Evolutionary conservation across 2,113 vertebrate species (phyloP).

Genomic region (Seriola rivoliana): DNA sequence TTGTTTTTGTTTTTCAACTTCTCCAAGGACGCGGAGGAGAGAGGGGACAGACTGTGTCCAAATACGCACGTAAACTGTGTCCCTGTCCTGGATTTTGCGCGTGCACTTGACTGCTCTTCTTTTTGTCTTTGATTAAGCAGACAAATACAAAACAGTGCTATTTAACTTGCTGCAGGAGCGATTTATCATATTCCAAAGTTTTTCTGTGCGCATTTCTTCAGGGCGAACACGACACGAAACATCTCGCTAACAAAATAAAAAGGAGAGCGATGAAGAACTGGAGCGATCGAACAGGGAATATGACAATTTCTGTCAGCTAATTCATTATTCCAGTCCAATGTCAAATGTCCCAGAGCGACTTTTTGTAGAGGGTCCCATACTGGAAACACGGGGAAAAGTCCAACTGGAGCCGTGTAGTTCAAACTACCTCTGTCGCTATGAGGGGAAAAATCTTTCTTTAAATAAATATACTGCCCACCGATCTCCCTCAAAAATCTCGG

Average conservation of each 20-base stretch:
- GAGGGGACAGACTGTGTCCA: constrained; percentile 57
- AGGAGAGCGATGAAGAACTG: constrained; percentile 29
- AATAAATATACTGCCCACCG: constrained; percentile 48
- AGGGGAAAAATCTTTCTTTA: constrained; percentile 27
- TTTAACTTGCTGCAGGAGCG: constrained; percentile 38
- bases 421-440: constrained; percentile 44
- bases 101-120: constrained; percentile 33
- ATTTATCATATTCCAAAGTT: constrained; percentile 74
- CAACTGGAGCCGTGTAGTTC: constrained; percentile 37
- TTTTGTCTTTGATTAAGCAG: constrained; percentile 39
- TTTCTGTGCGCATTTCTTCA: constrained; percentile 65
- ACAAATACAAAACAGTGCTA: constrained; percentile 30
- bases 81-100: constrained; percentile 36
- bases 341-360: constrained; percentile 74
- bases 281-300: constrained; percentile 26
- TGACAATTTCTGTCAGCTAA: constrained; percentile 42
- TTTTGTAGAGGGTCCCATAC: constrained; percentile 74
- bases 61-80: constrained; percentile 64
- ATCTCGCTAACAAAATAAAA: constrained; percentile 28
- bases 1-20: constrained; percentile 63
- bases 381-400: constrained; percentile 69
- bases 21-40: constrained; percentile 60
- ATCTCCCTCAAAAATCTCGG: constrained; percentile 57
- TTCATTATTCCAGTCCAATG: constrained; percentile 76
- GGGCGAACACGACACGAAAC: constrained; percentile 57